phyloP scores from a whole-genome alignment of 2,113 vertebrate species.

The Corythaeola cristata region DNA sequence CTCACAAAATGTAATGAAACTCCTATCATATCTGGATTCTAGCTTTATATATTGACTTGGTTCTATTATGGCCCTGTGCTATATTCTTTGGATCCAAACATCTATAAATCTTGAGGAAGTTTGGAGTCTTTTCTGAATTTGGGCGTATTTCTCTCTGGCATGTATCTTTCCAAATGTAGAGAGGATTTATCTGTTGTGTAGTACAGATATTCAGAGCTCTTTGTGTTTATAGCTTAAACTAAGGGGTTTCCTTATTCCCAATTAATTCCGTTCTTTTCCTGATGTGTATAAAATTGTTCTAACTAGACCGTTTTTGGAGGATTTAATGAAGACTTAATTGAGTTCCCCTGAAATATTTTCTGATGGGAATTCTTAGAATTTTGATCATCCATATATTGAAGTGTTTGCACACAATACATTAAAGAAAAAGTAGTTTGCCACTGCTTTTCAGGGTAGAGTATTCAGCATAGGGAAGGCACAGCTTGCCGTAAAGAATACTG shows the following conservation, averaged over 20 bases:
- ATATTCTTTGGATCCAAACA: not conserved
- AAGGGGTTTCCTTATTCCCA: slow-evolving; percentile 44
- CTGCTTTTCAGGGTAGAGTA: slow-evolving; percentile 14
- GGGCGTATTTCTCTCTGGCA: not conserved
- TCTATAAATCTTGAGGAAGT: not conserved
- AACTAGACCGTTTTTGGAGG: not conserved
- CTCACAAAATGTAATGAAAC: not conserved
- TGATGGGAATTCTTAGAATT: slow-evolving; percentile 26
- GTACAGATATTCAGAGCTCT: not conserved
- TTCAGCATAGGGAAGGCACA: not conserved
- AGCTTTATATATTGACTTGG: not conserved
- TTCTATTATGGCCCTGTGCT: not conserved
- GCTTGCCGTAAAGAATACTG: not conserved
- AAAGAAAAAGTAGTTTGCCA: not conserved
- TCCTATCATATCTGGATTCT: not conserved
- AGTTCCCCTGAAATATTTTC: slow-evolving; percentile 45
- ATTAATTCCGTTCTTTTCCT: not conserved
- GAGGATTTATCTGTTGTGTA: not conserved
- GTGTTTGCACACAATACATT: slow-evolving; percentile 48
- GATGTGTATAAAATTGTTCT: not conserved
- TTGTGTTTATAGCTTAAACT: slow-evolving; percentile 21
- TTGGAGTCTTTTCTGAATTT: not conserved
- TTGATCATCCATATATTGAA: slow-evolving; percentile 38
- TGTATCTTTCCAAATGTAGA: not conserved
- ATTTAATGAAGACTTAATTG: slow-evolving; percentile 44